Base-by-base conservation (phyloP, 1,140 invertebrate genomes). In the Drosophila paulistorum region DNA sequence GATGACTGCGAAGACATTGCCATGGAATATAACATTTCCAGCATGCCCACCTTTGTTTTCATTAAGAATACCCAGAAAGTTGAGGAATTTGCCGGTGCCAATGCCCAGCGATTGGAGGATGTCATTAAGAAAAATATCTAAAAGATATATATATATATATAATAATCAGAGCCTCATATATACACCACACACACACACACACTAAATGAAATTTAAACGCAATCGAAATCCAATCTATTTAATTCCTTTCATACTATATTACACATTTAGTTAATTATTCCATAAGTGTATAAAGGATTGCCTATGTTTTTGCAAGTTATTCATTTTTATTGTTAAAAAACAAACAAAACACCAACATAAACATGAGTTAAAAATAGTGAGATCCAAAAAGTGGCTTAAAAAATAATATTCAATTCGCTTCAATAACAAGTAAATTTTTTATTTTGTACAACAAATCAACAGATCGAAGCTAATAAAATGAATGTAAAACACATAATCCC, bases 21-120 rank as follows among this genome's bases (percentile, higher is more conserved):
- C 9, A 93, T 93, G 60, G 94, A 96, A 65, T 98, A 97, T 92
- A 94, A 96, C 74, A 95, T 99, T 77, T 94, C 94, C 72, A 97
- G 96, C 59, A 98, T 98, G 97, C 98, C 98, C 51, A 98, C 98
- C 1, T 99, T 99, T 92, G 92, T 98, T 23, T 98, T 98, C 92
- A 93, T 98, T 73, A 98, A 98, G 93, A 95, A 95, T 79, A 93
- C 93, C 39, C 85, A 94, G 89, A 94, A 95, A 91, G 94, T 97
- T 33, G 94, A 95, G 7, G 94, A 94, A 64, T 96, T 98, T 91
- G 94, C 95, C 69, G 97, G 97, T 17, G 97, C 97, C 39, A 97
- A 96, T 90, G 93, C 94, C 45, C 94, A 94, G 5, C 97, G 96
- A 92, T 92, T 98, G 71, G 54, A 65, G 17, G 74, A 81, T n/a